These are phyloP conservation scores for Eufriesea mexicana DNA, from an alignment of 1,140 invertebrate genomes.

Conservation along the genomic window DNA sequence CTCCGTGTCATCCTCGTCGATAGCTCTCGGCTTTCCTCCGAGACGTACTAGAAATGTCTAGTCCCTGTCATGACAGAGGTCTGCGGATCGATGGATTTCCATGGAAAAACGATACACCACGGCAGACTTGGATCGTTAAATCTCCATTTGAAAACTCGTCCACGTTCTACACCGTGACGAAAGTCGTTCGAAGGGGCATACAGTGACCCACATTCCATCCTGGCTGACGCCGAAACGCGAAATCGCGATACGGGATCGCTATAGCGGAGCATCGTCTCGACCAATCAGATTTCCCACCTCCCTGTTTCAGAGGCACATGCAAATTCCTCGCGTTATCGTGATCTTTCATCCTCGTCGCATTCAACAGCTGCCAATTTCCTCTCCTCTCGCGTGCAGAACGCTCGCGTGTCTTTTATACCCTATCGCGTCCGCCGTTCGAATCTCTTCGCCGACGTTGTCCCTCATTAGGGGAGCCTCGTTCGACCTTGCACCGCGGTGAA, in stretches of 20 bases:
- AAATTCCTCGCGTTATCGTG: constrained; percentile 31
- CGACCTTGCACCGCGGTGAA: constrained; percentile 35
- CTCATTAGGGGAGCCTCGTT: constrained; percentile 12
- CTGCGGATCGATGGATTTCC: no score
- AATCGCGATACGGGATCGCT: background rate
- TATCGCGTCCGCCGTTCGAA: constrained; percentile 9
- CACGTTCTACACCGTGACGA: background rate
- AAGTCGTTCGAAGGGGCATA: background rate
- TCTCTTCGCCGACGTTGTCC: background rate
- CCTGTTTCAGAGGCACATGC: constrained; percentile 4
- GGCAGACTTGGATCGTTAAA: background rate
- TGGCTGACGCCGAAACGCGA: background rate
- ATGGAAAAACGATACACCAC: no score
- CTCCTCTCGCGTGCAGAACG: constrained; percentile 21
- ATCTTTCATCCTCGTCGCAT: background rate
- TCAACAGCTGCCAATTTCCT: constrained; percentile 28
- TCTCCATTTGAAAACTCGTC: background rate
- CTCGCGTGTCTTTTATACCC: constrained; percentile 34
- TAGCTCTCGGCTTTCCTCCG: no score
- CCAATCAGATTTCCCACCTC: constrained; percentile 3
- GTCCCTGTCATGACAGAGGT: no score
- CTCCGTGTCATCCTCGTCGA: no score
- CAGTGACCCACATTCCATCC: background rate
- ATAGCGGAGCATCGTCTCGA: background rate
- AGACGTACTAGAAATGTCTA: no score